Evolutionary conservation across 2,113 vertebrate genomes (phyloP).

Genomic region (Circaetus gallicus): DNA sequence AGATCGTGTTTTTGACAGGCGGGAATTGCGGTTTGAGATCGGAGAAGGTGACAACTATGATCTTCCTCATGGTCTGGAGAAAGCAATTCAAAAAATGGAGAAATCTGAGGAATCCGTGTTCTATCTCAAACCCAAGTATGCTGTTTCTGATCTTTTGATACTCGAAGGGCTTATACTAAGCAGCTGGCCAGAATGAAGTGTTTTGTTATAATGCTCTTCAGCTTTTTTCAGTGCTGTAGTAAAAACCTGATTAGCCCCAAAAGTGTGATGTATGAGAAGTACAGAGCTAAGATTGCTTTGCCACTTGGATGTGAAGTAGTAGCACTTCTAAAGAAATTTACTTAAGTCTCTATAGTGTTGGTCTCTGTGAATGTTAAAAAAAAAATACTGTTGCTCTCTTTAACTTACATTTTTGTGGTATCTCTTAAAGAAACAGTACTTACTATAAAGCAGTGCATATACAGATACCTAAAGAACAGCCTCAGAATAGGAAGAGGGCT

Average conservation of each 20-base stretch:
- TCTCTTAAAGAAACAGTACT: neutral
- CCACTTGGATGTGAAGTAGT: neutral
- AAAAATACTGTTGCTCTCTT: neutral
- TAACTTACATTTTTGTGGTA: neutral
- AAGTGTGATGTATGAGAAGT: neutral
- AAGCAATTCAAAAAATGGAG: constrained; percentile 91
- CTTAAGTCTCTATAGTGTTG: neutral
- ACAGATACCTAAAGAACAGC: neutral
- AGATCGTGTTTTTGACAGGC: constrained; percentile 83
- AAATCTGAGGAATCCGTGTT: constrained; percentile 88
- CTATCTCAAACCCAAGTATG: constrained; percentile 88
- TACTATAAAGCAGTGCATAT: neutral
- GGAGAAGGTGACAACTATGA: constrained; percentile 87
- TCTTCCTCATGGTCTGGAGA: constrained; percentile 88
- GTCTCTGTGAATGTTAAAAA: neutral
- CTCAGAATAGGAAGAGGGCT: neutral
- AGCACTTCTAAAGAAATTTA: neutral
- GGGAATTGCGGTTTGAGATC: constrained; percentile 90
- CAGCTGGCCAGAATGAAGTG: neutral
- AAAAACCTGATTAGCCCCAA: neutral
- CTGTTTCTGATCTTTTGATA: neutral
- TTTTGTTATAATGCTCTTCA: neutral
- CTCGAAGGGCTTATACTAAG: neutral
- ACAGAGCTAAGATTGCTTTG: neutral
- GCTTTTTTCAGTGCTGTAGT: neutral